Evolutionary conservation across 2,888 invertebrate genomes (phyloP).

Genomic region (Capitulum mitella): DNA sequence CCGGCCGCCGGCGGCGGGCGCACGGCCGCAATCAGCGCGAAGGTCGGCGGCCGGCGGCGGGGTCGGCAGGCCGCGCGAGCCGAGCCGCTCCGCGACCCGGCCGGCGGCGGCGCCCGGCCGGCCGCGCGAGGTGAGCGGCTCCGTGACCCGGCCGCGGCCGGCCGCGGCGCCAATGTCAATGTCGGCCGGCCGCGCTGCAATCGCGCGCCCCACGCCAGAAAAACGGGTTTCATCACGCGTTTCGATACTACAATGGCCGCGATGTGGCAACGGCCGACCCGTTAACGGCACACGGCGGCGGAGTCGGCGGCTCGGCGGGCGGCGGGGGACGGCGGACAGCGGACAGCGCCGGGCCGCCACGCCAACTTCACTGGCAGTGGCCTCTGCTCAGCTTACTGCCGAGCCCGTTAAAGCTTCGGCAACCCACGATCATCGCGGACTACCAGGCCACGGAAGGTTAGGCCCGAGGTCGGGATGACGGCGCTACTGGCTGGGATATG

Average conservation of each 20-base stretch:
- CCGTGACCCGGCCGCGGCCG: slow-evolving; percentile 2
- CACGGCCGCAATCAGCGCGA: background rate
- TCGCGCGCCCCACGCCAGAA: background rate
- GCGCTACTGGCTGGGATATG: too few relatives aligned
- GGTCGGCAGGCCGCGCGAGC: background rate
- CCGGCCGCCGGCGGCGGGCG: background rate
- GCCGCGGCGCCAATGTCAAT: slow-evolving; percentile 6
- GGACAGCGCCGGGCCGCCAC: too few relatives aligned
- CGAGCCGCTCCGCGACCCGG: background rate
- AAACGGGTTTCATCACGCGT: slow-evolving; percentile 13
- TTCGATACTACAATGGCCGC: slow-evolving; percentile 17
- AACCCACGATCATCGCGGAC: too few relatives aligned
- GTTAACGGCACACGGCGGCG: background rate
- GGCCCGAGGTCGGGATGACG: too few relatives aligned
- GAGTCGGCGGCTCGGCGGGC: background rate
- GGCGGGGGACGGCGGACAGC: too few relatives aligned
- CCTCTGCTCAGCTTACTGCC: too few relatives aligned
- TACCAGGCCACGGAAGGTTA: too few relatives aligned
- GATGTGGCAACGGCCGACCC: background rate
- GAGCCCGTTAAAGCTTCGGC: too few relatives aligned
- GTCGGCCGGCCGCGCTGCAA: background rate
- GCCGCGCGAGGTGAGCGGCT: background rate
- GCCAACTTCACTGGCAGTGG: too few relatives aligned
- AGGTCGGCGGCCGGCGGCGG: background rate
- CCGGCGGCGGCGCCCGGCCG: background rate